These are phyloP conservation scores for Seriola aureovittata DNA, from an alignment of 2,113 vertebrate genomes.

Conservation along the genomic window DNA sequence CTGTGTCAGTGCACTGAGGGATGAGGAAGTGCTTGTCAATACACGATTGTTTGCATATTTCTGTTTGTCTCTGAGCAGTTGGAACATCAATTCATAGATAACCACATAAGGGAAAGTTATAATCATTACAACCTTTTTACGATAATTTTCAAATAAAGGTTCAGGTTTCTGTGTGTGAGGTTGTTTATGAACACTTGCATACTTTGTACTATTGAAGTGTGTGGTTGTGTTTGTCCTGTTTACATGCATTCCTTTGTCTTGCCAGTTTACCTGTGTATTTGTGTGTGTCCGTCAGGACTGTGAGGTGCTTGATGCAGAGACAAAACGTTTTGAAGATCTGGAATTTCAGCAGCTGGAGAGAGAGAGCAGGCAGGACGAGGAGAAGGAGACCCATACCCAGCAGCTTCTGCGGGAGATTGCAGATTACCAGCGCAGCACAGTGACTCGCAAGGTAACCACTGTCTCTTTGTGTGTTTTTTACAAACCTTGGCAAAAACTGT, in stretches of 20 bases:
- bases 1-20: not conserved
- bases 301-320: constrained; percentile 92
- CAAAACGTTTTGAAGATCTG: constrained; percentile 95
- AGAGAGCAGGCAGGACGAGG: constrained; percentile 95
- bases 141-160: not conserved
- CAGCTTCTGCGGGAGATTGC: constrained; percentile 93
- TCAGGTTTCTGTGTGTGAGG: not conserved
- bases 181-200: not conserved
- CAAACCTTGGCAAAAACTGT: no score
- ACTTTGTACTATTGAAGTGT: not conserved
- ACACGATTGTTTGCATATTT: not conserved
- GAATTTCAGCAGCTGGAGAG: constrained; percentile 97
- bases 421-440: constrained; percentile 91
- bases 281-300: constrained; percentile 86
- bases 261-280: constrained; percentile 11
- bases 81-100: not conserved
- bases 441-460: constrained; percentile 89
- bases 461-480: not conserved
- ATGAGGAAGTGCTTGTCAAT: not conserved
- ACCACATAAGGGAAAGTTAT: not conserved
- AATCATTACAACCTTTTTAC: not conserved
- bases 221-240: not conserved
- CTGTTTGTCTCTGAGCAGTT: not conserved
- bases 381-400: constrained; percentile 92
- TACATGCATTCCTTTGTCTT: not conserved